These are phyloP conservation scores for Fukomys damarensis DNA, from an alignment of 2,113 vertebrate species.

Conservation along the genomic window DNA sequence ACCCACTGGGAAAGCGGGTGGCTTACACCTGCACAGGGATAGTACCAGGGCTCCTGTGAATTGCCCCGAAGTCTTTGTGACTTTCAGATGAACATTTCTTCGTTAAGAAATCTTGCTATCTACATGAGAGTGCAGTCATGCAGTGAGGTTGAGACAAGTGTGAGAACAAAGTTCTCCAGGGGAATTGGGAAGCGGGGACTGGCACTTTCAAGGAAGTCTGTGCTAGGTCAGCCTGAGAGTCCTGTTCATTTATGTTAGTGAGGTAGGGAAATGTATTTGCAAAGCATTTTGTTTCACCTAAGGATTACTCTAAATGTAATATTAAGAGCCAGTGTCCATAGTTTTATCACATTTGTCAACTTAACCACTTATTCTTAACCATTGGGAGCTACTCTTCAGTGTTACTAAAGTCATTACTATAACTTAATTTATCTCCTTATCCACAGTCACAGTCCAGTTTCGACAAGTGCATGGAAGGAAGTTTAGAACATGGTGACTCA, in stretches of 20 bases:
- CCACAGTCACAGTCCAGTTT: not conserved
- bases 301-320: not conserved
- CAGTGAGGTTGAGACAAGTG: not conserved
- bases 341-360: not conserved
- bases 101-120: not conserved
- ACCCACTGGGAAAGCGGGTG: rapidly evolving
- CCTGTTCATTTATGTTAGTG: not conserved
- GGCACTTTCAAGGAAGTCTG: not conserved
- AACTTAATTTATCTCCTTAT: too few relatives aligned
- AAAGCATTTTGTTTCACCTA: not conserved
- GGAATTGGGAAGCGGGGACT: not conserved
- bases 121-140: not conserved
- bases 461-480: rapidly evolving
- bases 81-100: not conserved
- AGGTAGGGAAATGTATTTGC: not conserved
- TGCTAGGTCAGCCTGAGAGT: not conserved
- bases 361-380: not conserved
- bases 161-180: rapidly evolving
- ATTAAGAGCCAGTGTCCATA: not conserved
- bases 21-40: not conserved
- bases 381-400: not conserved
- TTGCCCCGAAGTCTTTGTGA: not conserved
- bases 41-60: not conserved
- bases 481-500: not conserved
- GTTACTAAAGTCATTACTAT: not conserved